These are phyloP conservation scores for Chironomus tentans DNA, from an alignment of 2,888 invertebrate genomes.

Conservation along the genomic window DNA sequence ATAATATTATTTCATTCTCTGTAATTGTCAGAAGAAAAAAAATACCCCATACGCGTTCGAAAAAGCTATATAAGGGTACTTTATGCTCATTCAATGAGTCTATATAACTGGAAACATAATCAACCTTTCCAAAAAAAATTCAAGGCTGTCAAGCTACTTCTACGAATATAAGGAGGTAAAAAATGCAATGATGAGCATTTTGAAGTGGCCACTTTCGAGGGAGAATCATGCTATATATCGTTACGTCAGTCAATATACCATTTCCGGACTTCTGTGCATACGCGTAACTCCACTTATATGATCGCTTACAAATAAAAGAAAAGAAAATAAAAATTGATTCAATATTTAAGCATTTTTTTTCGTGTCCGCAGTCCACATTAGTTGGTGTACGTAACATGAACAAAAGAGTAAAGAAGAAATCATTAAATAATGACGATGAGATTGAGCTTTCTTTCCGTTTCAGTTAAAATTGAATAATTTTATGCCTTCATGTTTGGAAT, in stretches of 20 bases:
- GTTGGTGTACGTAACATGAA: not conserved
- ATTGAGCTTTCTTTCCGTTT: constrained; percentile 13
- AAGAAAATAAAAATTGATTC: not conserved
- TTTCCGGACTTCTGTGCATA: constrained; percentile 14
- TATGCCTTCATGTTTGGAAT: not conserved
- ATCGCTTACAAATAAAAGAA: constrained; percentile 1
- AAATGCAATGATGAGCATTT: constrained; percentile 17
- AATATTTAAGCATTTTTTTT: not conserved
- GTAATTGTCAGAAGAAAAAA: too few species aligned
- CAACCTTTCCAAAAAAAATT: constrained; percentile 11
- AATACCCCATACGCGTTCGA: too few species aligned
- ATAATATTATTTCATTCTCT: constrained; percentile 22
- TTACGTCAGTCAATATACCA: constrained; percentile 20
- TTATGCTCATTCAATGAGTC: too few species aligned
- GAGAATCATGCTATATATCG: not conserved
- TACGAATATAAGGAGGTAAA: not conserved
- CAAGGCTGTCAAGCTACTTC: constrained; percentile 25
- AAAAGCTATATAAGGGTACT: too few species aligned
- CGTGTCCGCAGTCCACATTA: not conserved
- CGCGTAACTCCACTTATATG: not conserved
- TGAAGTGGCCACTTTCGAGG: constrained; percentile 17
- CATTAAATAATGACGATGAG: constrained; percentile 24
- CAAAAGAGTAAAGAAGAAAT: constrained; percentile 3
- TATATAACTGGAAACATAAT: not conserved
- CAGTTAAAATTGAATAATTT: constrained; percentile 23